These are phyloP conservation scores for Spheniscus mendiculus DNA, from an alignment of 2,113 vertebrate genomes.

Conservation along the genomic window DNA sequence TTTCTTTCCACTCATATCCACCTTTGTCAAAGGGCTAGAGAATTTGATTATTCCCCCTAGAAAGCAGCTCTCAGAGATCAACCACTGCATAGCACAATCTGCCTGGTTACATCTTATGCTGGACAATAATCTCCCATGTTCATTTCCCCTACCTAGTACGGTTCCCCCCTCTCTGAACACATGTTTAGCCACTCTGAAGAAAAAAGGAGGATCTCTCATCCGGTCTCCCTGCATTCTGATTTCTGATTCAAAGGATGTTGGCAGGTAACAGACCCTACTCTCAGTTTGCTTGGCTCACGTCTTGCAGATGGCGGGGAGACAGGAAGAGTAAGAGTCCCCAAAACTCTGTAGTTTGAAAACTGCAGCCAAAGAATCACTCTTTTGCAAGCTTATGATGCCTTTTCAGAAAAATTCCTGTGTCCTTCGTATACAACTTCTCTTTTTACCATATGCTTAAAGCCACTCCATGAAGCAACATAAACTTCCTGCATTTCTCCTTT, in stretches of 20 bases:
- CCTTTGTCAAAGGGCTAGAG: not conserved
- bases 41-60: not conserved
- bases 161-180: not conserved
- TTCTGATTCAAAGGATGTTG: not conserved
- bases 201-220: not conserved
- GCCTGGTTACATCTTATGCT: not conserved
- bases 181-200: not conserved
- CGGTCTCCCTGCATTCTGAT: not conserved
- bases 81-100: not conserved
- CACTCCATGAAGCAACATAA: not conserved
- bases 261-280: not conserved
- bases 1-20: not conserved
- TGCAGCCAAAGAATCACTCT: not conserved
- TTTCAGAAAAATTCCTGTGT: not conserved
- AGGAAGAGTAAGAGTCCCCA: not conserved
- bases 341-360: not conserved
- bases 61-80: accelerated
- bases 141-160: too few species aligned
- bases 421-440: not conserved
- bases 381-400: not conserved
- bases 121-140: not conserved
- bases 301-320: accelerated
- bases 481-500: not conserved
- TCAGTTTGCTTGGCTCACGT: not conserved
- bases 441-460: not conserved